phyloP scores from a whole-genome alignment of 2,888 invertebrate genomes.

The Eristalis intricaria region DNA sequence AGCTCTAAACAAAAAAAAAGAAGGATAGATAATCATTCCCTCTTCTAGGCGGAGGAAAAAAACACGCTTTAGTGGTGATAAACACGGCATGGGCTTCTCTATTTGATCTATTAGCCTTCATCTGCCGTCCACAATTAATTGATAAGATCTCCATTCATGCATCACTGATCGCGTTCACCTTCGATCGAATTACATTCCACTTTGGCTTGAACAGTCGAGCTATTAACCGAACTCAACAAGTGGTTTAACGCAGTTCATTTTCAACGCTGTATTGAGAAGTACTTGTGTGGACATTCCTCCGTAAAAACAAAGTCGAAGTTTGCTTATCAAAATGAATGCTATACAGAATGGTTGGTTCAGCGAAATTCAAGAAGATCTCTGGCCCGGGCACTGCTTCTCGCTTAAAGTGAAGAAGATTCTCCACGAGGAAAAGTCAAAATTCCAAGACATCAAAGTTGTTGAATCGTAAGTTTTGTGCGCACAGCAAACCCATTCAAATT shows the following conservation, averaged over 20 bases:
- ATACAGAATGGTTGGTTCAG: conserved; percentile 95
- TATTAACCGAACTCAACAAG: conserved; percentile 22
- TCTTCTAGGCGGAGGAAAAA: background rate
- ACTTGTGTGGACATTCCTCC: too few relatives aligned
- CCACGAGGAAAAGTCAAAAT: conserved; percentile 89
- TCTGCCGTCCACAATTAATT: background rate
- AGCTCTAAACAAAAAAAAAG: background rate
- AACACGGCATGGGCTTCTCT: conserved; percentile 7
- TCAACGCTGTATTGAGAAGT: background rate
- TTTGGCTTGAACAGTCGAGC: background rate
- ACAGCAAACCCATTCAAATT: background rate
- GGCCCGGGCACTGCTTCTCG: conserved; percentile 95
- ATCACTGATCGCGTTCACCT: background rate
- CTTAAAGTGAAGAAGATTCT: conserved; percentile 91
- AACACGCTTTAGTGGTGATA: conserved; percentile 18
- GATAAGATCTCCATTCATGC: conserved; percentile 2
- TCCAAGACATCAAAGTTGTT: conserved; percentile 91
- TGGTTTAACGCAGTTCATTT: background rate
- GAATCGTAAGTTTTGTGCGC: conserved; percentile 85
- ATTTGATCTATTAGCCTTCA: background rate
- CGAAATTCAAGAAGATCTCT: conserved; percentile 92
- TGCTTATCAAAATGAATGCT: conserved; percentile 84
- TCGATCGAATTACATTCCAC: conserved; percentile 19
- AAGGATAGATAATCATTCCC: background rate
- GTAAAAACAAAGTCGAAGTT: background rate